Conservation (phyloP, 2,888 invertebrate species). For the Stictocephala bisonia region DNA sequence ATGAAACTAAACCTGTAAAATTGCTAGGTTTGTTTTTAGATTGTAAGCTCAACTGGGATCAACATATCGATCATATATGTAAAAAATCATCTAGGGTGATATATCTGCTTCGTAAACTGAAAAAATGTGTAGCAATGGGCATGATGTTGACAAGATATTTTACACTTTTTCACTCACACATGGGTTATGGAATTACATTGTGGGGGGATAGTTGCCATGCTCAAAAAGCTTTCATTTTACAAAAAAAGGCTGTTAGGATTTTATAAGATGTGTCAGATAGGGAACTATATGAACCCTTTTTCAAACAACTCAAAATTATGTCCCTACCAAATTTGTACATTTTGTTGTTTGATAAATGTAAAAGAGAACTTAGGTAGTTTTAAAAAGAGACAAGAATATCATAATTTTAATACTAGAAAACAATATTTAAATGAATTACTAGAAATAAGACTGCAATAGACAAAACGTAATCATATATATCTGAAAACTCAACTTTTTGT, state of each 20-base stretch:
- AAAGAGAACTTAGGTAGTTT: too few relatives aligned
- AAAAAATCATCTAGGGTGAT: slow-evolving; percentile 23
- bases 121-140: background rate
- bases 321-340: too few relatives aligned
- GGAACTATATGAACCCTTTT: too few relatives aligned
- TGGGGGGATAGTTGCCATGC: slow-evolving; percentile 9
- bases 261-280: background rate
- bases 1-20: slow-evolving; percentile 3
- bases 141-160: slow-evolving; percentile 11
- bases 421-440: too few relatives aligned
- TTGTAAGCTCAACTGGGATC: background rate
- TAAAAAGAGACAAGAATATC: too few relatives aligned
- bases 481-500: too few relatives aligned
- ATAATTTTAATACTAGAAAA: too few relatives aligned
- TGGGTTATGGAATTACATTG: slow-evolving; percentile 9
- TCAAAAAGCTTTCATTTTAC: background rate
- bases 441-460: too few relatives aligned
- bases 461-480: too few relatives aligned
- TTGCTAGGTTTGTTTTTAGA: slow-evolving; percentile 23
- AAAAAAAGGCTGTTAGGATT: background rate
- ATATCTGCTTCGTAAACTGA: slow-evolving; percentile 11
- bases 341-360: too few relatives aligned
- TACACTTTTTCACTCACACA: slow-evolving; percentile 24
- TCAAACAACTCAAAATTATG: too few relatives aligned
- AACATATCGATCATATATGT: slow-evolving; percentile 14